These are phyloP conservation scores for Sebastes dallii DNA, from an alignment of 2,797 vertebrate species.

Conservation along the genomic window DNA sequence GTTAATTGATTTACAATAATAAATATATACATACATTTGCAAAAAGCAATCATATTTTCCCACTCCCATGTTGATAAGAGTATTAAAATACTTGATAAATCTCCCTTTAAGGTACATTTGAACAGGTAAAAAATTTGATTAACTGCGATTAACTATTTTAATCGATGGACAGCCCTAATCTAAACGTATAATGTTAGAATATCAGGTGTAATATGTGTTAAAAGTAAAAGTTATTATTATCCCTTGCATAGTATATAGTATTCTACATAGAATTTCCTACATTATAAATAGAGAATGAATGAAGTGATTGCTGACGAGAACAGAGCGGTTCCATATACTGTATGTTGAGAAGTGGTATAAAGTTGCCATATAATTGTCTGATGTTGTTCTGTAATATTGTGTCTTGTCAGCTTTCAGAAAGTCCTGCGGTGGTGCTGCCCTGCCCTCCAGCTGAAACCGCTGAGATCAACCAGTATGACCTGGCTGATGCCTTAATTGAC, in stretches of 20 bases:
- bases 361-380: not conserved
- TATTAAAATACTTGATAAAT: too few relatives aligned
- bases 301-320: not conserved
- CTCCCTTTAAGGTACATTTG: too few relatives aligned
- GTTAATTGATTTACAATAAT: too few relatives aligned
- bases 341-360: not conserved
- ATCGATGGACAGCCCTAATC: not conserved
- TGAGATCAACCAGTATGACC: slow-evolving; percentile 92
- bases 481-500: slow-evolving; percentile 92
- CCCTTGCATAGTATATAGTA: not conserved
- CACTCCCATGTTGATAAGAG: too few relatives aligned
- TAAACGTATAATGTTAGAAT: not conserved
- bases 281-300: not conserved
- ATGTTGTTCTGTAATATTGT: slow-evolving; percentile 4
- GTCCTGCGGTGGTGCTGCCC: slow-evolving; percentile 80
- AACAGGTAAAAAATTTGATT: too few relatives aligned
- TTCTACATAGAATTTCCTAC: not conserved
- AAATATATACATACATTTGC: too few relatives aligned
- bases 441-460: slow-evolving; percentile 90
- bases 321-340: not conserved
- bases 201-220: not conserved
- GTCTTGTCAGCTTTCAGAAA: slow-evolving; percentile 81
- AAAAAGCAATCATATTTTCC: too few relatives aligned
- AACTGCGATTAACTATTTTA: too few relatives aligned
- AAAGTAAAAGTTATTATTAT: not conserved